Evolutionary conservation across 2,113 vertebrate species (phyloP).

Genomic region (Poecilia latipinna): DNA sequence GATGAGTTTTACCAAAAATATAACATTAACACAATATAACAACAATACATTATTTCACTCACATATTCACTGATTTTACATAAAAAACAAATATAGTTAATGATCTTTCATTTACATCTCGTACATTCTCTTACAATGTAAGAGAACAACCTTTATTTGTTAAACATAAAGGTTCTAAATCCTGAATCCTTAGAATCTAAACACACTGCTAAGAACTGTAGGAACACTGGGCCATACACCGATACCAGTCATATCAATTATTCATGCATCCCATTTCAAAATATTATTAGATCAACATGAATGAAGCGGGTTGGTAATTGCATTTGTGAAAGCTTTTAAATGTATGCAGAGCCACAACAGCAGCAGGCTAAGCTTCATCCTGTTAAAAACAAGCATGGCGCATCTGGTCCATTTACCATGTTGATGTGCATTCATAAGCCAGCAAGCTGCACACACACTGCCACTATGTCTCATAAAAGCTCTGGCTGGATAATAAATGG

Average conservation of each 20-base stretch:
- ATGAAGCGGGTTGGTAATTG: constrained; percentile 37
- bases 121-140: background rate
- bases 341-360: constrained; percentile 30
- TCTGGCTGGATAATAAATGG: constrained; percentile 16
- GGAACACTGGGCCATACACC: constrained; percentile 19
- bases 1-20: background rate
- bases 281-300: constrained; percentile 19
- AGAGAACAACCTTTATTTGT: background rate
- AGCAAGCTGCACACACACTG: constrained; percentile 11
- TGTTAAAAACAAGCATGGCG: constrained; percentile 59
- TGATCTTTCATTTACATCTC: constrained; percentile 10
- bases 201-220: constrained; percentile 26
- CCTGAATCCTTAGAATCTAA: constrained; percentile 18
- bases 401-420: constrained; percentile 50
- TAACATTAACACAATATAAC: constrained; percentile 4
- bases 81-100: constrained; percentile 41
- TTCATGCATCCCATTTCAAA: constrained; percentile 58
- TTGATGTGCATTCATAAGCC: constrained; percentile 29
- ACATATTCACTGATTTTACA: constrained; percentile 23
- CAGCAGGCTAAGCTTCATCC: constrained; percentile 14
- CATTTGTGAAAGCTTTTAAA: constrained; percentile 14
- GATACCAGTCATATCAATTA: constrained; percentile 57
- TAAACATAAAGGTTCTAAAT: background rate
- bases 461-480: background rate
- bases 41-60: constrained; percentile 28